These are phyloP conservation scores for Alectura lathami DNA, from an alignment of 2,113 vertebrate species.

Conservation along the genomic window DNA sequence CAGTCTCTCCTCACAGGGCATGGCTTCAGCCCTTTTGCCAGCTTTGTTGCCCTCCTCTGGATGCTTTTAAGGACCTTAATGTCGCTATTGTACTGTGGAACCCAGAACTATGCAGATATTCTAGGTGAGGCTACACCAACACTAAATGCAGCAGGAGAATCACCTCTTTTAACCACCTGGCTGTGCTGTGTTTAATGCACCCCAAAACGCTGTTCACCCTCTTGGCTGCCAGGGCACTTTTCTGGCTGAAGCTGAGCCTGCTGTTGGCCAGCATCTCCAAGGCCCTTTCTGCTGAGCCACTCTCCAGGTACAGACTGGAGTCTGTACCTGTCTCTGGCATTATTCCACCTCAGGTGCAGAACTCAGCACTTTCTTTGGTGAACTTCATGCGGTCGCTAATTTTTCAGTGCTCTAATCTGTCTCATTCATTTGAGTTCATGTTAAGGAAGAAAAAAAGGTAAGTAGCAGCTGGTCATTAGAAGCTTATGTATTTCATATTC, in stretches of 20 bases:
- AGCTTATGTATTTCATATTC: background rate
- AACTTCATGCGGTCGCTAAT: background rate
- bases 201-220: background rate
- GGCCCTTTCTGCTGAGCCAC: background rate
- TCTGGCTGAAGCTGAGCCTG: background rate
- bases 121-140: background rate
- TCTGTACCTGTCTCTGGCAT: background rate
- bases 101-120: background rate
- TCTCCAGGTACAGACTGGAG: background rate
- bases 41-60: background rate
- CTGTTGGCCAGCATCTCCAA: background rate
- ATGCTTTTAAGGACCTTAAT: background rate
- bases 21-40: background rate
- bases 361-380: background rate
- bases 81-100: background rate
- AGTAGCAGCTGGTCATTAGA: constrained; percentile 11
- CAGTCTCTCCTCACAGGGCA: background rate
- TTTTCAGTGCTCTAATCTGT: background rate
- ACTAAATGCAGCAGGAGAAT: background rate
- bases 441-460: constrained; percentile 27
- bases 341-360: background rate
- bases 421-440: background rate
- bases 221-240: background rate
- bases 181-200: background rate
- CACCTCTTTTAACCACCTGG: background rate